Evolutionary conservation across 2,113 vertebrate genomes (phyloP).

Genomic region (Eulemur rufifrons): DNA sequence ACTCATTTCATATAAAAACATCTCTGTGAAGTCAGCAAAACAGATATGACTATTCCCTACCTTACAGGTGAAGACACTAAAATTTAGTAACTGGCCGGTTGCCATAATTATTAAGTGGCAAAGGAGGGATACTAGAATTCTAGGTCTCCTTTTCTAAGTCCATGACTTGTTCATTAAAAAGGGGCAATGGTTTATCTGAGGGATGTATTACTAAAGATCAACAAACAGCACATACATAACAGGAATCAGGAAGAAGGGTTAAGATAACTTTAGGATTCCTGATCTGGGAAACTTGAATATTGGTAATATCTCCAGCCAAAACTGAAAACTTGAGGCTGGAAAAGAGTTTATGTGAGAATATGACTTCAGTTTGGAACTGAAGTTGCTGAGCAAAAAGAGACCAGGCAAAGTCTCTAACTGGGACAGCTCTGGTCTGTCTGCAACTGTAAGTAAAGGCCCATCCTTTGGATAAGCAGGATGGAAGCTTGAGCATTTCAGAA

Average conservation of each 20-base stretch:
- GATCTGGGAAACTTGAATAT: background rate
- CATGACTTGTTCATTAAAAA: background rate
- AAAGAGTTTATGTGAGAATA: background rate
- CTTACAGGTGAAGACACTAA: background rate
- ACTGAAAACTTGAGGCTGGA: background rate
- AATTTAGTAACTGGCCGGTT: background rate
- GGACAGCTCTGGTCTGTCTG: background rate
- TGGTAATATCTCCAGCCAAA: background rate
- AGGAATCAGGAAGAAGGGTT: background rate
- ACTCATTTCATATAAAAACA: slow-evolving; percentile 16
- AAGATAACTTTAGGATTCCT: background rate
- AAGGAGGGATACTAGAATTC: background rate
- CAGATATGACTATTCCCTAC: background rate
- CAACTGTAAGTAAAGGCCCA: background rate
- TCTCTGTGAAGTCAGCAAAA: background rate
- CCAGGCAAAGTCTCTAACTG: background rate
- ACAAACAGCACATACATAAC: background rate
- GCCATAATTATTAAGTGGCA: background rate
- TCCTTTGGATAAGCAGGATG: background rate
- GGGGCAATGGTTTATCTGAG: background rate
- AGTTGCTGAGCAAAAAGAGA: background rate
- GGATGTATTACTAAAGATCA: background rate
- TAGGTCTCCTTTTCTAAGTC: background rate
- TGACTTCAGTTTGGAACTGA: background rate
- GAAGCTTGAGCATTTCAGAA: background rate